Evolutionary conservation across 1,140 invertebrate species (phyloP).

Genomic region (Drosophila teissieri): DNA sequence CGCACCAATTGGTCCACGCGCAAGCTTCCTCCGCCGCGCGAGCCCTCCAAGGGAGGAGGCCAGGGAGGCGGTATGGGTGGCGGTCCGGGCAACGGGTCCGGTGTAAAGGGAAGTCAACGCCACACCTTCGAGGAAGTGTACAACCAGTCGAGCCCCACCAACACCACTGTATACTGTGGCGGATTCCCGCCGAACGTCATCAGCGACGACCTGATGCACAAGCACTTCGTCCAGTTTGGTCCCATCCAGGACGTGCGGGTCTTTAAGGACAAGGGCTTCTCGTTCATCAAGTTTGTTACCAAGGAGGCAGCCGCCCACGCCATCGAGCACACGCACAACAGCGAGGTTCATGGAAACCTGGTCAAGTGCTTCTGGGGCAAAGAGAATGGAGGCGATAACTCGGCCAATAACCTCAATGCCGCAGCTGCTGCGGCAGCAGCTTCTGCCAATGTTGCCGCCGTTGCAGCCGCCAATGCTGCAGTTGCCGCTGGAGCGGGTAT

Average conservation of each 20-base stretch:
- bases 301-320: conserved; percentile 99
- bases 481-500: conserved; percentile 71
- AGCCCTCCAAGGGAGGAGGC: conserved; percentile 85
- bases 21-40: conserved; percentile 93
- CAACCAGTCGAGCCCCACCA: conserved; percentile 98
- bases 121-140: conserved; percentile 93
- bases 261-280: conserved; percentile 99
- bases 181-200: conserved; percentile 96
- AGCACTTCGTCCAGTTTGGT: conserved; percentile 97
- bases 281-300: conserved; percentile 98
- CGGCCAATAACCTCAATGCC: conserved; percentile 72
- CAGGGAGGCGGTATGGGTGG: conserved; percentile 71
- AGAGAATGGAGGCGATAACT: conserved; percentile 87
- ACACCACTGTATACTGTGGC: conserved; percentile 99
- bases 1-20: conserved; percentile 99
- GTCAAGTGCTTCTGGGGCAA: conserved; percentile 99
- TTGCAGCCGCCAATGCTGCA: conserved; percentile 72
- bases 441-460: conserved; percentile 73
- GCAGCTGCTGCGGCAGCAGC: conserved; percentile 71
- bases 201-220: conserved; percentile 97
- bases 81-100: conserved; percentile 56
- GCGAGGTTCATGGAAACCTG: conserved; percentile 97
- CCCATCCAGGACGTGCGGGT: conserved; percentile 98
- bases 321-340: conserved; percentile 98
- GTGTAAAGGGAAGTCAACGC: conserved; percentile 86